Conservation (phyloP, 2,888 invertebrate species). For the Ctenicera cuprea region DNA sequence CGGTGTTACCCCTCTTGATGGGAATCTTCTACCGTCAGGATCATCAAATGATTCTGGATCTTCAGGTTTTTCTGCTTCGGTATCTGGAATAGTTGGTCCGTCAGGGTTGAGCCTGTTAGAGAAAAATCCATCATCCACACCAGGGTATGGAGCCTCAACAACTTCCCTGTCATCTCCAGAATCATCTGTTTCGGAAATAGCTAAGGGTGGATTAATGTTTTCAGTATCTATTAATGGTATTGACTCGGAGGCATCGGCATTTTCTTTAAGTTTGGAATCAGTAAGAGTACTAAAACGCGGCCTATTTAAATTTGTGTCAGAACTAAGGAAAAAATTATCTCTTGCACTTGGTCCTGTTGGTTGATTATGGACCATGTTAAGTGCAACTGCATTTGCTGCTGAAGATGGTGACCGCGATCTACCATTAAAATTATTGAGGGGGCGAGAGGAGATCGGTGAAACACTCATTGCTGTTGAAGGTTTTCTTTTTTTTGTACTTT, state of each 20-base stretch:
- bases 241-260: no score
- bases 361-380: not conserved
- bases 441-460: conserved; percentile 26
- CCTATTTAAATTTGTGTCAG: conserved; percentile 27
- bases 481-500: not conserved
- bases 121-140: conserved; percentile 81
- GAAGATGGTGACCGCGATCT: conserved; percentile 42
- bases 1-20: conserved; percentile 32
- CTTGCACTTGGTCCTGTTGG: not conserved
- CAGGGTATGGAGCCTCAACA: conserved; percentile 72
- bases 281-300: conserved; percentile 24
- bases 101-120: conserved; percentile 53
- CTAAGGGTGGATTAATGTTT: conserved; percentile 65
- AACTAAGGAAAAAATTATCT: conserved; percentile 31
- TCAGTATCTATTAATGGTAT: conserved; percentile 48
- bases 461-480: conserved; percentile 27
- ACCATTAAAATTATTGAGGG: conserved; percentile 4
- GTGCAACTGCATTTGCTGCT: not conserved
- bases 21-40: conserved; percentile 49
- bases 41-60: conserved; percentile 36
- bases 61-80: not conserved
- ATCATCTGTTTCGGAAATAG: conserved; percentile 78
- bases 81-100: conserved; percentile 15
- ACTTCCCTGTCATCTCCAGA: conserved; percentile 68
- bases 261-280: not conserved